Percentiles rank a stretch among this genome's conserved stretches.
These are phyloP conservation scores for Megatriorchis doriae DNA, from an alignment of 2,113 vertebrate species.

Conservation along the genomic window DNA sequence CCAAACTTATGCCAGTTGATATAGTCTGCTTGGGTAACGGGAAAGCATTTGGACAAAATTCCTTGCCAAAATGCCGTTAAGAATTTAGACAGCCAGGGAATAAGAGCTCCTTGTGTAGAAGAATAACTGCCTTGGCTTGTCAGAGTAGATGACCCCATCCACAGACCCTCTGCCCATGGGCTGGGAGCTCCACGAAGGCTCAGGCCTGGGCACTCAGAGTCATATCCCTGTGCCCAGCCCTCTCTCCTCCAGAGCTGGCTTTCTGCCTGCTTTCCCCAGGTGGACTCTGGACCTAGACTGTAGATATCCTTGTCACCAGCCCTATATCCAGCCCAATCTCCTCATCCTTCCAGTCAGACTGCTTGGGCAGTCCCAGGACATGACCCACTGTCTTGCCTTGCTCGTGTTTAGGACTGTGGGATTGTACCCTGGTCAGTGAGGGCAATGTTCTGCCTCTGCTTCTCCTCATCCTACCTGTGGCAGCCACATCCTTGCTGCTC, in stretches of 20 bases:
- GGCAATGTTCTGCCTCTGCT: not conserved
- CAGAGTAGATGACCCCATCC: not conserved
- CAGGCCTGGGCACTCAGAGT: not conserved
- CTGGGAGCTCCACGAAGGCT: not conserved
- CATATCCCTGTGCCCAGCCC: not conserved
- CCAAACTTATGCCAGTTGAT: not conserved
- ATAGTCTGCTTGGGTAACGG: not conserved
- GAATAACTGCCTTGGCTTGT: not conserved
- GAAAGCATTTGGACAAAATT: not conserved
- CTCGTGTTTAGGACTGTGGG: no score
- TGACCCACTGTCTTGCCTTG: not conserved
- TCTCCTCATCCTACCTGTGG: not conserved
- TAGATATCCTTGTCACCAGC: not conserved
- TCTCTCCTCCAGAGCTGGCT: not conserved
- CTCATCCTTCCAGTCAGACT: not conserved
- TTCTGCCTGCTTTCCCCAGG: not conserved
- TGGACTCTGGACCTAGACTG: not conserved
- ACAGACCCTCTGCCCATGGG: accelerated
- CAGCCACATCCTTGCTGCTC: not conserved
- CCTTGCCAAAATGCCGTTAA: not conserved
- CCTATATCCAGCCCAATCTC: not conserved
- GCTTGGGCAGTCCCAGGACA: not conserved
- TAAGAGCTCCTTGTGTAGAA: not conserved
- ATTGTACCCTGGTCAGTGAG: not conserved
- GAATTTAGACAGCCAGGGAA: not conserved